Conservation (phyloP, 2,113 vertebrate species). For the human region DNA sequence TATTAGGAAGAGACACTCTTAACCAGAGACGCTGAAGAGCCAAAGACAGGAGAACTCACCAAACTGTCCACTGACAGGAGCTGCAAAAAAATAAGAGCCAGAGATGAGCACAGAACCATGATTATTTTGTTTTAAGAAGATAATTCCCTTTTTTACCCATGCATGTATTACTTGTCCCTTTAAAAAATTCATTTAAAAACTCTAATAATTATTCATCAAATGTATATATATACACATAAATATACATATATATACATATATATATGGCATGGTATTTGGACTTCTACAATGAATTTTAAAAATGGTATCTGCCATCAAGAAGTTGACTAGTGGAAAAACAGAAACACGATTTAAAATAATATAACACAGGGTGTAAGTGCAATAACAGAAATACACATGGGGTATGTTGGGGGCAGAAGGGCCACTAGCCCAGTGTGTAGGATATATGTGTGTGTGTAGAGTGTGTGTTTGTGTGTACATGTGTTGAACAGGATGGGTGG, state of each 20-base stretch:
- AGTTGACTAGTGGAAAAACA: not conserved
- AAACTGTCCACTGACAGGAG: not conserved
- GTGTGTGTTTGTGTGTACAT: not conserved
- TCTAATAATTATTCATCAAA: not conserved
- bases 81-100: conserved; percentile 50
- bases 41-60: conserved; percentile 64
- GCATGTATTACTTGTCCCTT: not conserved
- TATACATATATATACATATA: too few species aligned
- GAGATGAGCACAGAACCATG: not conserved
- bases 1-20: not conserved
- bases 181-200: not conserved
- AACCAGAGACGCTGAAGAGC: not conserved
- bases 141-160: not conserved
- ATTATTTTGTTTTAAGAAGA: not conserved
- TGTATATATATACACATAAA: not conserved
- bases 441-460: not conserved
- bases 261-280: not conserved
- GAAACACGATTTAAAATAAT: not conserved
- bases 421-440: not conserved
- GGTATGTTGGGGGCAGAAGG: not conserved
- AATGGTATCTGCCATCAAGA: not conserved
- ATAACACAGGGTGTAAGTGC: not conserved
- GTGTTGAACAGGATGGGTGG: not conserved
- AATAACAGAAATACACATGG: not conserved
- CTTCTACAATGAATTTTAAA: not conserved